Evolutionary conservation across 2,113 vertebrate genomes (phyloP).

Genomic region (Solenodon paradoxus): DNA sequence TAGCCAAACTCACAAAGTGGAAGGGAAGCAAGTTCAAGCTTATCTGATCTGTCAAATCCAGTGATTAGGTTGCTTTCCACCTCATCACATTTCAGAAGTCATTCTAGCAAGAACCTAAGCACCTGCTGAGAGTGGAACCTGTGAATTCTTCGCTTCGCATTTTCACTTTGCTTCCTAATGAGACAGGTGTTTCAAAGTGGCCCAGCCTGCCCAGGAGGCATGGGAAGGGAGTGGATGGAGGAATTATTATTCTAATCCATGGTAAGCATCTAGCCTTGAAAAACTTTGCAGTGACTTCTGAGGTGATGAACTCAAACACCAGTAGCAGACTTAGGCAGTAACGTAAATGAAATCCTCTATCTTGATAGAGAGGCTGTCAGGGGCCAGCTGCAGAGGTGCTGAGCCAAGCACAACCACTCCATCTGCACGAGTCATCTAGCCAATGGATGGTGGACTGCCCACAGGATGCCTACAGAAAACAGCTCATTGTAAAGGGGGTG

Average conservation of each 20-base stretch:
- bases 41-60: background rate
- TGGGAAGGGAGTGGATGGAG: fast-evolving
- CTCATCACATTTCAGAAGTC: background rate
- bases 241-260: background rate
- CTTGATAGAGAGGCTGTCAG: background rate
- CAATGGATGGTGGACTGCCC: background rate
- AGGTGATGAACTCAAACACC: background rate
- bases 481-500: too few species aligned
- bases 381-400: background rate
- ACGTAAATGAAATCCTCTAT: background rate
- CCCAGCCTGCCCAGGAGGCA: background rate
- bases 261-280: background rate
- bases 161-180: background rate
- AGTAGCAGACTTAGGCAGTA: background rate
- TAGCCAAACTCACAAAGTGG: background rate
- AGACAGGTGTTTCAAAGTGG: background rate
- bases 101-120: background rate
- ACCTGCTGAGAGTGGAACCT: too few species aligned
- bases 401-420: too few species aligned
- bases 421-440: background rate
- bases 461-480: background rate
- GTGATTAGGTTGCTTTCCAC: background rate
- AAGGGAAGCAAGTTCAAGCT: slow-evolving; percentile 1
- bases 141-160: background rate
- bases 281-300: background rate